These are phyloP conservation scores for Drosophila melanogaster DNA, from an alignment of 1,140 invertebrate genomes.

Conservation along the genomic window DNA sequence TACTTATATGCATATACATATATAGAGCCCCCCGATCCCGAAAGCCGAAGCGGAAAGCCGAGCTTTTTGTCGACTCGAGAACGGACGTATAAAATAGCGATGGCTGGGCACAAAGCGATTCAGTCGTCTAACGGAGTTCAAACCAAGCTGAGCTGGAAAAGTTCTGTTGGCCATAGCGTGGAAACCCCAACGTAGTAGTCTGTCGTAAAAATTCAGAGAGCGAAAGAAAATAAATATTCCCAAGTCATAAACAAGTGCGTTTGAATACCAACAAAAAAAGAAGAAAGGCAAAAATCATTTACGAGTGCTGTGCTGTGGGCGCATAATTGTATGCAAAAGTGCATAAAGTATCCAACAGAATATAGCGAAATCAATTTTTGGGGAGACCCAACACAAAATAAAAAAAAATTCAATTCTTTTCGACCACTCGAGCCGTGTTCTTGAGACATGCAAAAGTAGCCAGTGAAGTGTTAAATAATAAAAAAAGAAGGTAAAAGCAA, in stretches of 20 bases:
- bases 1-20: too few relatives aligned
- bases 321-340: conserved; percentile 9
- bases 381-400: conserved; percentile 28
- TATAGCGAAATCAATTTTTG: conserved; percentile 25
- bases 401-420: conserved; percentile 12
- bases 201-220: conserved; percentile 33
- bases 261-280: not conserved
- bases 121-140: conserved; percentile 79
- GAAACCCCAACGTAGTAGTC: conserved; percentile 26
- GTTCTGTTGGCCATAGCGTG: conserved; percentile 48
- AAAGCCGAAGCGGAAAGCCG: conserved; percentile 58
- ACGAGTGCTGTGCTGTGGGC: conserved; percentile 16
- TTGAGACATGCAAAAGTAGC: conserved; percentile 60
- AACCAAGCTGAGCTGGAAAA: conserved; percentile 57
- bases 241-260: conserved; percentile 62
- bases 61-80: conserved; percentile 61
- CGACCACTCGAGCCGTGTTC: conserved; percentile 59
- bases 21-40: not conserved
- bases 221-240: conserved; percentile 2
- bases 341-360: conserved; percentile 29
- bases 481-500: conserved; percentile 4
- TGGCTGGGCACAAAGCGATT: conserved; percentile 53
- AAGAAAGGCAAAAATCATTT: not conserved
- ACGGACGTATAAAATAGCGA: conserved; percentile 68
- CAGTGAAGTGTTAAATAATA: conserved; percentile 70